These are phyloP conservation scores for Lagria hirta DNA, from an alignment of 2,888 invertebrate genomes.

Conservation along the genomic window DNA sequence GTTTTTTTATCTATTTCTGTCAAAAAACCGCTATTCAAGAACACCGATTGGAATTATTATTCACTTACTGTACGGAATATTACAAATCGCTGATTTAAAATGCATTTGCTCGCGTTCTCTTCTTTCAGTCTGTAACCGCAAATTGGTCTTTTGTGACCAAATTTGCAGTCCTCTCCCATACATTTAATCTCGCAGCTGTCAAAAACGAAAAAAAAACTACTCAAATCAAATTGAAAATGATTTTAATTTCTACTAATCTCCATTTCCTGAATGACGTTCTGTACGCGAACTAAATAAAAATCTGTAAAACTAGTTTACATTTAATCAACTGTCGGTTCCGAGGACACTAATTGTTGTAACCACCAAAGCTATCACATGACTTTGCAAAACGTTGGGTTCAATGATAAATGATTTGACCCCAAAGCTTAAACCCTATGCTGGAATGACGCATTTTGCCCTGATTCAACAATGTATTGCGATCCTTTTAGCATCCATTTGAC, in stretches of 20 bases:
- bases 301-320: conserved; percentile 30
- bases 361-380: conserved; percentile 42
- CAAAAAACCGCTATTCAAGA: too few species aligned
- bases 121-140: conserved; percentile 8
- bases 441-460: too few species aligned
- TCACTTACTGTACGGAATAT: conserved; percentile 5
- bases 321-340: conserved; percentile 33
- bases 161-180: not conserved
- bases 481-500: too few species aligned
- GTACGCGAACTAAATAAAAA: conserved; percentile 26
- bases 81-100: conserved; percentile 3
- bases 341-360: conserved; percentile 34
- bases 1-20: too few species aligned
- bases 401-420: conserved; percentile 47
- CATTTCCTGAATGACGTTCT: conserved; percentile 24
- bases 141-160: conserved; percentile 6
- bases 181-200: conserved; percentile 4
- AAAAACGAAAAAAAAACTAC: too few species aligned
- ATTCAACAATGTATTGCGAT: too few species aligned
- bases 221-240: conserved; percentile 8
- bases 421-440: conserved; percentile 8
- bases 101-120: conserved; percentile 9
- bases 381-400: conserved; percentile 42
- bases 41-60: conserved; percentile 11
- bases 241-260: conserved; percentile 22